phyloP scores from a whole-genome alignment of 2,113 vertebrate genomes.

The Rhinopomastus cyanomelas region DNA sequence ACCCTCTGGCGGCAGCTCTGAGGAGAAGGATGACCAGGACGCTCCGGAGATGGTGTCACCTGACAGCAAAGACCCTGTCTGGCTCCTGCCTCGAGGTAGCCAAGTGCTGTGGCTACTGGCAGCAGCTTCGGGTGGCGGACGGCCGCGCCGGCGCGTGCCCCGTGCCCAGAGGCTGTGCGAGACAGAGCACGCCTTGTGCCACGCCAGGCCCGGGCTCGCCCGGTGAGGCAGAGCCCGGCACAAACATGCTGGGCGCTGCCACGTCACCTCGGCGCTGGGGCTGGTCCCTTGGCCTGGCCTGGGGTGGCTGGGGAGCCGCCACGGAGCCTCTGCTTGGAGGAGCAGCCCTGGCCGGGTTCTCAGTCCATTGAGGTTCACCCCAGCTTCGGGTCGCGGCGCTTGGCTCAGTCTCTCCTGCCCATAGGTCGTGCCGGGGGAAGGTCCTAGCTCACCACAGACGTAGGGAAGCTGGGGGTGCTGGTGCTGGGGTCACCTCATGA shows the following conservation, averaged over 20 bases:
- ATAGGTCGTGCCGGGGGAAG: fast-evolving
- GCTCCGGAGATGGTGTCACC: no score
- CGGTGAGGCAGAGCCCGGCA: not conserved
- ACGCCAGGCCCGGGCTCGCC: not conserved
- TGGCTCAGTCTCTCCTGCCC: not conserved
- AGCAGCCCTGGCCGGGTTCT: fast-evolving
- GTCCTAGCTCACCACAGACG: fast-evolving
- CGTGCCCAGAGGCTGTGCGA: not conserved
- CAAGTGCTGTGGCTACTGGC: fast-evolving
- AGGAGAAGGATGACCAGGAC: no score
- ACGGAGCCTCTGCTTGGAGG: not conserved
- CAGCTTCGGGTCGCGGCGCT: not conserved
- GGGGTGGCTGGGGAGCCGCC: fast-evolving
- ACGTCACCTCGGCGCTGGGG: fast-evolving
- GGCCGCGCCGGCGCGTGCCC: not conserved
- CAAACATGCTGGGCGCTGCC: not conserved
- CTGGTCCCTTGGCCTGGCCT: not conserved
- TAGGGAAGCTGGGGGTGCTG: not conserved
- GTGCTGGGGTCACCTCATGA: no score
- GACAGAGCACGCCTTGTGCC: slow-evolving; percentile 5
- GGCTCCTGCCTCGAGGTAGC: not conserved
- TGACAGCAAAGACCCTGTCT: not conserved
- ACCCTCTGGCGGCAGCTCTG: fast-evolving
- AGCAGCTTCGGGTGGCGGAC: not conserved
- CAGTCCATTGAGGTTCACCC: fast-evolving